Conservation (phyloP, 1,140 invertebrate genomes). For the Cydia strobilella region DNA sequence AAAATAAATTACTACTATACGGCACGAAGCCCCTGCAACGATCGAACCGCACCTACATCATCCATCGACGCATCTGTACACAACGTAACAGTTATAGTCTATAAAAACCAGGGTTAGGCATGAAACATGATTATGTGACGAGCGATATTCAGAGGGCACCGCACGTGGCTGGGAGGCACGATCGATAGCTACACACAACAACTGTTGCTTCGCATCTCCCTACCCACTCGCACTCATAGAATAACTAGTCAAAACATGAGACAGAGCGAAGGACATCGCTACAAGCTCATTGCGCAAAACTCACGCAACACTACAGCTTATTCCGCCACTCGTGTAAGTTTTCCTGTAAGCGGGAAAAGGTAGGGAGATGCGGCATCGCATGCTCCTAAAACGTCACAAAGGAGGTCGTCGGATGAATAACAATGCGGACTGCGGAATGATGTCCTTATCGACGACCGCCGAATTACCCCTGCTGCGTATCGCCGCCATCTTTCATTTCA, state of each 20-base stretch:
- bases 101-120: slow-evolving; percentile 40
- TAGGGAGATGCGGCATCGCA: slow-evolving; percentile 69
- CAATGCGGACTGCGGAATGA: slow-evolving; percentile 76
- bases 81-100: background rate
- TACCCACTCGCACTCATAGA: slow-evolving; percentile 47
- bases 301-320: slow-evolving; percentile 53
- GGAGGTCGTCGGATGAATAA: slow-evolving; percentile 75
- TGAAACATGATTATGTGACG: slow-evolving; percentile 33
- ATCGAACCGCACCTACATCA: background rate
- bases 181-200: slow-evolving; percentile 71
- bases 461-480: slow-evolving; percentile 25
- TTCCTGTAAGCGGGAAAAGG: slow-evolving; percentile 37
- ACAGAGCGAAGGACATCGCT: slow-evolving; percentile 54
- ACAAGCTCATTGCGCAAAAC: slow-evolving; percentile 67
- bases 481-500: slow-evolving; percentile 30
- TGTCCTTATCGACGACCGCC: slow-evolving; percentile 60
- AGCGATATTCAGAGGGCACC: slow-evolving; percentile 48
- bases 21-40: slow-evolving; percentile 28
- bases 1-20: slow-evolving; percentile 51
- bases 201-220: slow-evolving; percentile 69
- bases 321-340: slow-evolving; percentile 35
- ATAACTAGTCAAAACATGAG: slow-evolving; percentile 38
- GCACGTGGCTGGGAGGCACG: slow-evolving; percentile 62
- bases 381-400: slow-evolving; percentile 69
- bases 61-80: slow-evolving; percentile 6